Evolutionary conservation across 2,888 invertebrate genomes (phyloP).

Genomic region (Leptarthrus brevirostris): DNA sequence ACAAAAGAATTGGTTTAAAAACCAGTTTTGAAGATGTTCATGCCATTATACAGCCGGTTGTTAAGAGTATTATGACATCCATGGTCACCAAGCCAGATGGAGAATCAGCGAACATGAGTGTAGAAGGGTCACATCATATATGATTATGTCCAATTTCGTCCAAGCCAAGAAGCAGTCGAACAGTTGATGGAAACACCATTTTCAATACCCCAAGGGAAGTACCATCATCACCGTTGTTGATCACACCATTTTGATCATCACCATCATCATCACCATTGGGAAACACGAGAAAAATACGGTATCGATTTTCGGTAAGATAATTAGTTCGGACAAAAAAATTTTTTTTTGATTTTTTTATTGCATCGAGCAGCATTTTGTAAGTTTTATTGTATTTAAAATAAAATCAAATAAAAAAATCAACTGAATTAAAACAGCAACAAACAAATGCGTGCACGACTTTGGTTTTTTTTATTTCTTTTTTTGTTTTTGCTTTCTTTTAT

Average conservation of each 20-base stretch:
- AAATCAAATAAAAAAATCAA: conserved; percentile 40
- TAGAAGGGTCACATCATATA: conserved; percentile 38
- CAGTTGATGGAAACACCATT: conserved; percentile 35
- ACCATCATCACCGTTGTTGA: conserved; percentile 46
- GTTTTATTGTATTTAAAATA: conserved; percentile 41
- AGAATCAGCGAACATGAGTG: not conserved
- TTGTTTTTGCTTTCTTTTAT: not conserved
- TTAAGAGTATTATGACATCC: not conserved
- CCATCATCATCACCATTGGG: conserved; percentile 65
- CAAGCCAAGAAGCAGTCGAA: conserved; percentile 67
- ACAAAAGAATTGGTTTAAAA: conserved; percentile 5
- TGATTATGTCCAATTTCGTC: conserved; percentile 62
- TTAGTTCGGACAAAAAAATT: conserved; percentile 67
- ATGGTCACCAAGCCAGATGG: not conserved
- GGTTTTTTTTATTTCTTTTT: conserved; percentile 27
- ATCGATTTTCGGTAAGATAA: conserved; percentile 69
- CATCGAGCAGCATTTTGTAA: conserved; percentile 48
- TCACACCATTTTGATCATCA: conserved; percentile 55
- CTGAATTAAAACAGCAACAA: conserved; percentile 55
- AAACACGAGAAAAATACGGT: conserved; percentile 69
- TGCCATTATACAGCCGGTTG: conserved; percentile 14
- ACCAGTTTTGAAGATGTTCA: conserved; percentile 15
- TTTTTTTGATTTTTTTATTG: conserved; percentile 57
- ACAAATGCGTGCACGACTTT: conserved; percentile 53
- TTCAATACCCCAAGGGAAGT: conserved; percentile 36